A percentile compares a stretch with the other conserved stretches of the same genome.
phyloP scores from a whole-genome alignment of 1,140 invertebrate species.

The Drosophila baimaii region DNA sequence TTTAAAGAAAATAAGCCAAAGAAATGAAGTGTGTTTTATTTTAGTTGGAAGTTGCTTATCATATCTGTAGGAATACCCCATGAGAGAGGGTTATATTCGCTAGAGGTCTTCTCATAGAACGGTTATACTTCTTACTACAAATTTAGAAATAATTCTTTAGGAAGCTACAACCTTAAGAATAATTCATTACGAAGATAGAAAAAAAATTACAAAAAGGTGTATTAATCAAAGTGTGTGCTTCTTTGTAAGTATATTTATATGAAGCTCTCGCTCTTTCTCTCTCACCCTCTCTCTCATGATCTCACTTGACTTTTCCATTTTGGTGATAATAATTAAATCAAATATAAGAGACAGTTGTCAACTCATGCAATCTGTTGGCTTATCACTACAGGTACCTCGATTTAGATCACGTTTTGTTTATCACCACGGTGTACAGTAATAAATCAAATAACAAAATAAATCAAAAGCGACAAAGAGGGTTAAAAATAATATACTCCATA shows the following conservation, averaged over 20 bases:
- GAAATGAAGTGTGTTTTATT: slow-evolving; percentile 6
- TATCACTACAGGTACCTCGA: slow-evolving; percentile 32
- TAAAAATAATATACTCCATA: neutral
- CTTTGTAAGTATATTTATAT: neutral
- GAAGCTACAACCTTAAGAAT: no score
- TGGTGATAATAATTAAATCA: slow-evolving; percentile 25
- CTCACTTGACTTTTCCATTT: slow-evolving; percentile 3
- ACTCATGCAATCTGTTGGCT: slow-evolving; percentile 18
- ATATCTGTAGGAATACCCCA: neutral
- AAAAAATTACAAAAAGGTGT: neutral
- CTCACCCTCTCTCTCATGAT: neutral
- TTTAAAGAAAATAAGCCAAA: no score
- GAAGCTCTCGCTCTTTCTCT: neutral
- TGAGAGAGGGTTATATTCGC: neutral
- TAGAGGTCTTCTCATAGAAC: neutral
- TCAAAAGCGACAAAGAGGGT: neutral
- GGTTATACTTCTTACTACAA: neutral
- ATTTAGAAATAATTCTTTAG: neutral
- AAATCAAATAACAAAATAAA: neutral
- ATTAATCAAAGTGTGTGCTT: neutral
- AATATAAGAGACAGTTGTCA: slow-evolving; percentile 20
- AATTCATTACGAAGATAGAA: neutral
- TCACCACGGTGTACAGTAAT: slow-evolving; percentile 6
- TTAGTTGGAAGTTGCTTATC: neutral
- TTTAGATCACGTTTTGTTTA: slow-evolving; percentile 42